These are phyloP conservation scores for Proisotoma minuta DNA, from an alignment of 2,888 invertebrate genomes.

Conservation along the genomic window DNA sequence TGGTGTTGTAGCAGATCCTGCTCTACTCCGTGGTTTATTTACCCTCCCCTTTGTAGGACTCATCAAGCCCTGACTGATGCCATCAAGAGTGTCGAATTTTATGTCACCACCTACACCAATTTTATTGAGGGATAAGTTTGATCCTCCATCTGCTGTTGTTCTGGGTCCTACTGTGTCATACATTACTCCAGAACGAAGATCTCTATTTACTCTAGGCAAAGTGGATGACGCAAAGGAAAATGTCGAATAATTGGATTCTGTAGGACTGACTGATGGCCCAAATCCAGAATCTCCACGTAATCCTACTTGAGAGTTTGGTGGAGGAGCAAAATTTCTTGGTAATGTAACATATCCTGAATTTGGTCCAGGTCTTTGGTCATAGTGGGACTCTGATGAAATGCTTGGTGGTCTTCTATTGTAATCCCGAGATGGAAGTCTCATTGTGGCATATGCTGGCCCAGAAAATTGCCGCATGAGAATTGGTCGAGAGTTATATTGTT, in stretches of 20 bases:
- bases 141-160: constrained; percentile 17
- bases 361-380: no score
- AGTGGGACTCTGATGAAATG: constrained; percentile 2
- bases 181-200: not conserved
- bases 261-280: constrained; percentile 4
- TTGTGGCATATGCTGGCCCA: constrained; percentile 3
- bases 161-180: constrained; percentile 13
- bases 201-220: not conserved
- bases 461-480: constrained; percentile 7
- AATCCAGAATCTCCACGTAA: constrained; percentile 1
- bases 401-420: not conserved
- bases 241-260: constrained; percentile 1
- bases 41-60: constrained; percentile 9
- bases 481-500: not conserved
- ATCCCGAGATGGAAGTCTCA: not conserved
- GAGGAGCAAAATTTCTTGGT: constrained; percentile 5
- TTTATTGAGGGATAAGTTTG: constrained; percentile 13
- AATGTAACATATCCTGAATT: constrained; percentile 14
- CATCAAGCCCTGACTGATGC: constrained; percentile 11
- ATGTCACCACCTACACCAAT: not conserved
- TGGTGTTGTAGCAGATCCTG: constrained; percentile 4
- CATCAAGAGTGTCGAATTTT: constrained; percentile 10
- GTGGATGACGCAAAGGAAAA: constrained; percentile 3
- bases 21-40: not conserved
- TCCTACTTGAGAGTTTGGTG: not conserved